Evolutionary conservation across 2,797 vertebrate species (phyloP).

Genomic region (Pyrocephalus nanus): DNA sequence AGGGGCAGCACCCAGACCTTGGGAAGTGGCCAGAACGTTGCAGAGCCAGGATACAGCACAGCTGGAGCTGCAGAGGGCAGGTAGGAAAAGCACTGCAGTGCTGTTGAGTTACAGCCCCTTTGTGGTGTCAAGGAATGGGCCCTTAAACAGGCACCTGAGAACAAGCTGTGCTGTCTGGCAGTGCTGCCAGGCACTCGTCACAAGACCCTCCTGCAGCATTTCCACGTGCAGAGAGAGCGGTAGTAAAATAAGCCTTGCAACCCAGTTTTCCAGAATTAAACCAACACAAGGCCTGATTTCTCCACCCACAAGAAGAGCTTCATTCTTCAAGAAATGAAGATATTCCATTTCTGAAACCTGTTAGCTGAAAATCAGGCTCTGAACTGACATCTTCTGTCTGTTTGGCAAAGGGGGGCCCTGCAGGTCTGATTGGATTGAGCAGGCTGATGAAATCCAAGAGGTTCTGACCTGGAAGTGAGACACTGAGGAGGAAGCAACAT

Average conservation of each 20-base stretch:
- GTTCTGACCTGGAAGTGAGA: background rate
- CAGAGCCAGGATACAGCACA: conserved; percentile 56
- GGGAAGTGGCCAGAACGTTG: conserved; percentile 57
- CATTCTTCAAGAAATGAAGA: background rate
- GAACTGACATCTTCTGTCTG: background rate
- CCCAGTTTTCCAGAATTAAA: conserved; percentile 25
- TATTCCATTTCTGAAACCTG: background rate
- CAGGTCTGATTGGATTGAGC: background rate
- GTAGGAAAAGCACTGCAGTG: conserved; percentile 56
- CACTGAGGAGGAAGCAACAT: background rate
- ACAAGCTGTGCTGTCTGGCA: conserved; percentile 7
- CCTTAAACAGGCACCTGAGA: background rate
- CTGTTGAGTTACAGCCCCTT: background rate
- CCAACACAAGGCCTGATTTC: background rate
- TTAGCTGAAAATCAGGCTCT: background rate
- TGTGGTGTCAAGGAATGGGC: background rate
- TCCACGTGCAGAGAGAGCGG: background rate
- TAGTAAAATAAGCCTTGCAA: conserved; percentile 41
- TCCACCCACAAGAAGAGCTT: background rate
- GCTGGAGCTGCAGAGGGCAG: conserved; percentile 62
- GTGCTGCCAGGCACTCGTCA: background rate
- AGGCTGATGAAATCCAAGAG: conserved; percentile 1
- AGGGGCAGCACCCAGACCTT: conserved; percentile 57
- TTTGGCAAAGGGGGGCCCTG: background rate
- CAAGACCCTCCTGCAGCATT: background rate